Conservation (phyloP, 1,140 invertebrate genomes). For the Drosophila repleta region DNA sequence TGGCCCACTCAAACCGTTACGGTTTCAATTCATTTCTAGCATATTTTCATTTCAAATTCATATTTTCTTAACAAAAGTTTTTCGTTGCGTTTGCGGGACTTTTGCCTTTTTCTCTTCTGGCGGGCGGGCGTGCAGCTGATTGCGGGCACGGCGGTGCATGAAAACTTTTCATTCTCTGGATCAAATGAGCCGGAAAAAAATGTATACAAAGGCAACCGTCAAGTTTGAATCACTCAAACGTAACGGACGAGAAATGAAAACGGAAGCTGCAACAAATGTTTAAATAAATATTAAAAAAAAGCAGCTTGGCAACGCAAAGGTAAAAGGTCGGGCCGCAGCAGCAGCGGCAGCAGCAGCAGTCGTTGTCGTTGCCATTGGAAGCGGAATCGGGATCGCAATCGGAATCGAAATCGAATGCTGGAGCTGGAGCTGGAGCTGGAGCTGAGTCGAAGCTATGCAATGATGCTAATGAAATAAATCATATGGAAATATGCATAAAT, state of each 20-base stretch:
- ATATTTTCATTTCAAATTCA: slow-evolving; percentile 83
- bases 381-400: background rate
- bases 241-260: slow-evolving; percentile 81
- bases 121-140: slow-evolving; percentile 7
- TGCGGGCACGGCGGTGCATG: slow-evolving; percentile 36
- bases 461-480: slow-evolving; percentile 82
- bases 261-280: slow-evolving; percentile 81
- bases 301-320: slow-evolving; percentile 46
- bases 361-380: slow-evolving; percentile 11
- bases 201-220: slow-evolving; percentile 79
- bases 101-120: slow-evolving; percentile 42
- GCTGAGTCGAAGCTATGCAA: slow-evolving; percentile 31
- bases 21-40: slow-evolving; percentile 81
- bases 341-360: background rate
- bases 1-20: slow-evolving; percentile 72
- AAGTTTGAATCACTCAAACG: slow-evolving; percentile 81
- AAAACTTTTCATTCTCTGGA: slow-evolving; percentile 80
- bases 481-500: slow-evolving; percentile 83
- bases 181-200: slow-evolving; percentile 80
- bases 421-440: slow-evolving; percentile 12
- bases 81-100: slow-evolving; percentile 61
- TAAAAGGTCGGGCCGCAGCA: slow-evolving; percentile 27
- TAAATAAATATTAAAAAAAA: slow-evolving; percentile 82
- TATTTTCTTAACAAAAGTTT: slow-evolving; percentile 83
- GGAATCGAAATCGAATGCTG: slow-evolving; percentile 1